Conservation (phyloP, 1,140 invertebrate genomes). For the Cryptotermes secundus region DNA sequence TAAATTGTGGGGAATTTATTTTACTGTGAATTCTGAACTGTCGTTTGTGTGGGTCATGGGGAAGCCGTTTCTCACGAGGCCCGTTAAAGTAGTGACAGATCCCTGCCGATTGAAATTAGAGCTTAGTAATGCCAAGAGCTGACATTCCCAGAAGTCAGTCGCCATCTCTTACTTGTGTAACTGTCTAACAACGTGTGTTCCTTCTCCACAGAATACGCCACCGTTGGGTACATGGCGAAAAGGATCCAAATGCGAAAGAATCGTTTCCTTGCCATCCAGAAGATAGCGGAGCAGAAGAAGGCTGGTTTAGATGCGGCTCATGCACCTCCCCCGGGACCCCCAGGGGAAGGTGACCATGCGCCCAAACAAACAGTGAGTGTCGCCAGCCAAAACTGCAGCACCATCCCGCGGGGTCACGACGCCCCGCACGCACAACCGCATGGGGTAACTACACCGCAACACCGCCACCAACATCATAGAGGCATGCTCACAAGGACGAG, state of each 20-base stretch:
- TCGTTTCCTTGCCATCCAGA: slow-evolving; percentile 81
- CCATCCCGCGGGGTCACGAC: slow-evolving; percentile 19
- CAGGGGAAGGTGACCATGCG: slow-evolving; percentile 61
- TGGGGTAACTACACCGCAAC: slow-evolving; percentile 43
- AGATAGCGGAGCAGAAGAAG: slow-evolving; percentile 88
- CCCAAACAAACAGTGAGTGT: slow-evolving; percentile 75
- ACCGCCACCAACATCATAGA: not conserved
- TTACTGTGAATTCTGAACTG: too few relatives aligned
- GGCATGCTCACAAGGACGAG: not conserved
- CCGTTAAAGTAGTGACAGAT: too few relatives aligned
- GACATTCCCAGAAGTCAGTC: not conserved
- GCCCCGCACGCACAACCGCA: slow-evolving; percentile 30
- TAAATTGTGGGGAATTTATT: too few relatives aligned
- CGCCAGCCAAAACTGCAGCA: slow-evolving; percentile 44
- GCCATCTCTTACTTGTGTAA: too few relatives aligned
- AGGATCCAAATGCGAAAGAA: slow-evolving; percentile 93
- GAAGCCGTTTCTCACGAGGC: too few relatives aligned
- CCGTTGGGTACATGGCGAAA: slow-evolving; percentile 94
- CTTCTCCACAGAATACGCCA: slow-evolving; percentile 84
- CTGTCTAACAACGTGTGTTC: not conserved
- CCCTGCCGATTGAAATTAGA: too few relatives aligned
- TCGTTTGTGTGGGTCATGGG: too few relatives aligned
- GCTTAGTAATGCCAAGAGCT: not conserved
- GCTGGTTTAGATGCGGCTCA: slow-evolving; percentile 37
- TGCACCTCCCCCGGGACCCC: slow-evolving; percentile 42